Conservation (phyloP, 1,140 invertebrate species). For the Trichoplusia ni region DNA sequence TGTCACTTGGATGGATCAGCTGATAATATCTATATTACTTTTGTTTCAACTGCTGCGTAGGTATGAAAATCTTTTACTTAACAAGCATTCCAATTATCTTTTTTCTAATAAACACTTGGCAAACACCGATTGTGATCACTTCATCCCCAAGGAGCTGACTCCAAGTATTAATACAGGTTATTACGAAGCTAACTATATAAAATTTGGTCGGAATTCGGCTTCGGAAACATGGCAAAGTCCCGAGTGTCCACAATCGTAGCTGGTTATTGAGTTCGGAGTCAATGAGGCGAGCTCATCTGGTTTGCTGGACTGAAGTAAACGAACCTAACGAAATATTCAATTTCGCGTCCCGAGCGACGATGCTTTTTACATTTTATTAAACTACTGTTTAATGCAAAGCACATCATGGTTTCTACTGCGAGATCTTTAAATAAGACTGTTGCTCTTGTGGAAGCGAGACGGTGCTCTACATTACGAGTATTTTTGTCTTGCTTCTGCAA, state of each 20-base stretch:
- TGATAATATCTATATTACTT: too few relatives aligned
- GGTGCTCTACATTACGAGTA: too few relatives aligned
- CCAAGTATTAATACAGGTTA: constrained; percentile 10
- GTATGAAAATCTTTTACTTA: too few relatives aligned
- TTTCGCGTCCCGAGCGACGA: constrained; percentile 38
- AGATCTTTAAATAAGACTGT: too few relatives aligned
- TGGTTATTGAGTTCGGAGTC: constrained; percentile 42
- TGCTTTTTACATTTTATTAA: constrained; percentile 37
- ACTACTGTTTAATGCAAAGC: constrained; percentile 35
- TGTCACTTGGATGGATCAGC: too few relatives aligned
- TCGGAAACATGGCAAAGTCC: constrained; percentile 26
- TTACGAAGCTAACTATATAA: constrained; percentile 21
- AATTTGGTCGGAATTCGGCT: constrained; percentile 20
- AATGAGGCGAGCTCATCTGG: constrained; percentile 47
- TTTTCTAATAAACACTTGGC: background rate
- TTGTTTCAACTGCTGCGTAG: too few relatives aligned
- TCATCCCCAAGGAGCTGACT: background rate
- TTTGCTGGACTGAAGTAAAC: constrained; percentile 39
- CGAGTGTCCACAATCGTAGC: constrained; percentile 39
- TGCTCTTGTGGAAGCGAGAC: too few relatives aligned
- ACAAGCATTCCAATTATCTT: background rate
- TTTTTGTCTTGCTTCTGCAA: too few relatives aligned
- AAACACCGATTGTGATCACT: background rate
- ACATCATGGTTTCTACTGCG: background rate
- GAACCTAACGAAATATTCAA: constrained; percentile 53